A percentile compares a stretch with the other conserved stretches of the same genome.
These are phyloP conservation scores for Fregata magnificens DNA, from an alignment of 2,113 vertebrate species.

Conservation along the genomic window DNA sequence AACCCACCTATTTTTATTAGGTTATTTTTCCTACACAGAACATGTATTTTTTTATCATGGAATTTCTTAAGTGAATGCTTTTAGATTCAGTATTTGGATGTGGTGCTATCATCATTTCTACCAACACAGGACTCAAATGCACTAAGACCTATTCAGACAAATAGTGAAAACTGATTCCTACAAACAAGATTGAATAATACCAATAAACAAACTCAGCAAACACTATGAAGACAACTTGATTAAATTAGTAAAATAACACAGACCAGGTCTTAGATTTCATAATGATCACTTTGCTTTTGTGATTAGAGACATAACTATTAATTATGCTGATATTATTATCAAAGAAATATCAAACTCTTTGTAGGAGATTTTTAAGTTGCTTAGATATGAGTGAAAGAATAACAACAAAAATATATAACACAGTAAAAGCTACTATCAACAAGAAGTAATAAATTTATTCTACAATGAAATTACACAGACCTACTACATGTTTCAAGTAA, in stretches of 20 bases:
- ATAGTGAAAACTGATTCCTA: background rate
- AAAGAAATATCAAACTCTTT: background rate
- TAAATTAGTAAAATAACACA: background rate
- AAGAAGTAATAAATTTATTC: background rate
- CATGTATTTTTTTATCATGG: background rate
- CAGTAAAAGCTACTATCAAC: background rate
- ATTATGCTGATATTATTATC: background rate
- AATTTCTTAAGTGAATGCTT: background rate
- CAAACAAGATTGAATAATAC: background rate
- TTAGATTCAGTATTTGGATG: background rate
- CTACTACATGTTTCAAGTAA: background rate
- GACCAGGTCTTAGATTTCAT: background rate
- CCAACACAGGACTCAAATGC: background rate
- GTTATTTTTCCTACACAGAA: background rate
- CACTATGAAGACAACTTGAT: background rate
- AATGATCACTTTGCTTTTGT: background rate
- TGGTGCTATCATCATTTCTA: background rate
- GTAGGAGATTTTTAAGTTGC: background rate
- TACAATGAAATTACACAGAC: background rate
- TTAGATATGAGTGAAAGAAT: background rate
- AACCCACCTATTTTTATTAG: background rate
- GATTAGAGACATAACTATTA: background rate
- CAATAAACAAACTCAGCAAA: background rate
- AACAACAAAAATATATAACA: background rate
- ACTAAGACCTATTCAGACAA: background rate